Percentiles rank a stretch among this genome's conserved stretches.
phyloP scores from a whole-genome alignment of 1,140 invertebrate genomes.

The Carposina sasakii region DNA sequence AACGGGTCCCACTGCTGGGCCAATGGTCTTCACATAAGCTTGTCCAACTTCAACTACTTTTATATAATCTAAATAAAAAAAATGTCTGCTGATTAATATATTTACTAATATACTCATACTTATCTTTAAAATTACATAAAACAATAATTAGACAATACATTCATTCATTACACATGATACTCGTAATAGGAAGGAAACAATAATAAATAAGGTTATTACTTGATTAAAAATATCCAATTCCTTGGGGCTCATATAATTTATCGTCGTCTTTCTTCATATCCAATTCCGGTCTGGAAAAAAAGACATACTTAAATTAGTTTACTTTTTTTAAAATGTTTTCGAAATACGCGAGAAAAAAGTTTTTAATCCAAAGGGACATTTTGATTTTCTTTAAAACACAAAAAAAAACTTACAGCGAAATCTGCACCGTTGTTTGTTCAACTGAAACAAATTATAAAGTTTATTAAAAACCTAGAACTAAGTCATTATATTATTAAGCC shows the following conservation, averaged over 20 bases:
- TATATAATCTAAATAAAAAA: no score
- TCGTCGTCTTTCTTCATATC: conserved; percentile 46
- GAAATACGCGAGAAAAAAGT: not conserved
- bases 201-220: no score
- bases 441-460: conserved; percentile 38
- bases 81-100: no score
- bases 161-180: no score
- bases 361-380: not conserved
- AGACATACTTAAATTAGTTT: not conserved
- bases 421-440: conserved; percentile 49
- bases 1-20: no score
- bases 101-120: no score
- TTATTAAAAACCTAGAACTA: not conserved
- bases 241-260: conserved; percentile 39
- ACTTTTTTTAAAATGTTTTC: not conserved
- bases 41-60: no score
- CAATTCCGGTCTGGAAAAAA: conserved; percentile 29
- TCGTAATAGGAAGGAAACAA: no score
- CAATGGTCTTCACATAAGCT: no score
- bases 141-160: no score
- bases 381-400: not conserved
- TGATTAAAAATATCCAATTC: conserved; percentile 43
- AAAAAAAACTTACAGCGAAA: conserved; percentile 48
- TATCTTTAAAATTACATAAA: no score
- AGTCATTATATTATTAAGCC: no score